Conservation (phyloP, 23 tunicate genomes). For the Trididemnum nubilum region DNA sequence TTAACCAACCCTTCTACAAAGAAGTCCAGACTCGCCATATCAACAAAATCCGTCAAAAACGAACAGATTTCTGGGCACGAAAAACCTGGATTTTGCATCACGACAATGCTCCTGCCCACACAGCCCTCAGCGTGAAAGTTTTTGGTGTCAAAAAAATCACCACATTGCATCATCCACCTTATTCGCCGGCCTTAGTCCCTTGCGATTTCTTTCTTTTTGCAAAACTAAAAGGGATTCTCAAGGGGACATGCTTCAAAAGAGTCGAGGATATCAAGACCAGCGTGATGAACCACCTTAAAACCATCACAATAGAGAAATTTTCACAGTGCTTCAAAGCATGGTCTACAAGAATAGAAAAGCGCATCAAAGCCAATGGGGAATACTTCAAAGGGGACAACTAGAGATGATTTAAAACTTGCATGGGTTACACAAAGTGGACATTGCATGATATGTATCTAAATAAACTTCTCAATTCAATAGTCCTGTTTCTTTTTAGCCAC, state of each 20-base stretch:
- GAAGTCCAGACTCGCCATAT: constrained; percentile 18
- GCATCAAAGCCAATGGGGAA: too few species aligned
- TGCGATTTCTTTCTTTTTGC: too few species aligned
- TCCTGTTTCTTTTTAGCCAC: background rate
- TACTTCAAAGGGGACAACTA: too few species aligned
- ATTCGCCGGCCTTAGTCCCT: too few species aligned
- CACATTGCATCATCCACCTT: constrained; percentile 31
- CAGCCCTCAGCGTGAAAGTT: constrained; percentile 2
- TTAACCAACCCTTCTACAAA: constrained; percentile 12
- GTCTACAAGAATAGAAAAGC: too few species aligned
- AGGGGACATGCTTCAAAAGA: too few species aligned
- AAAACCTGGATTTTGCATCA: constrained; percentile 35
- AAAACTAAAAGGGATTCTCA: too few species aligned
- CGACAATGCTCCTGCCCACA: too few species aligned
- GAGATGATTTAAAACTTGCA: too few species aligned
- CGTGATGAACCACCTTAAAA: constrained; percentile 6
- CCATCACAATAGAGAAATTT: constrained; percentile 5
- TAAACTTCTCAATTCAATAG: background rate
- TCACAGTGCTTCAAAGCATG: too few species aligned
- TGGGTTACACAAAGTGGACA: background rate
- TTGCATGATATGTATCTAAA: background rate
- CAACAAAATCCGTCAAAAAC: constrained; percentile 7
- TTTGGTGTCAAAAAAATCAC: constrained; percentile 9
- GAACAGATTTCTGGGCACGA: constrained; percentile 16
- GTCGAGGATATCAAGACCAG: too few species aligned